These are phyloP conservation scores for Poeciliopsis retropinna DNA, from an alignment of 2,113 vertebrate species.

Conservation along the genomic window DNA sequence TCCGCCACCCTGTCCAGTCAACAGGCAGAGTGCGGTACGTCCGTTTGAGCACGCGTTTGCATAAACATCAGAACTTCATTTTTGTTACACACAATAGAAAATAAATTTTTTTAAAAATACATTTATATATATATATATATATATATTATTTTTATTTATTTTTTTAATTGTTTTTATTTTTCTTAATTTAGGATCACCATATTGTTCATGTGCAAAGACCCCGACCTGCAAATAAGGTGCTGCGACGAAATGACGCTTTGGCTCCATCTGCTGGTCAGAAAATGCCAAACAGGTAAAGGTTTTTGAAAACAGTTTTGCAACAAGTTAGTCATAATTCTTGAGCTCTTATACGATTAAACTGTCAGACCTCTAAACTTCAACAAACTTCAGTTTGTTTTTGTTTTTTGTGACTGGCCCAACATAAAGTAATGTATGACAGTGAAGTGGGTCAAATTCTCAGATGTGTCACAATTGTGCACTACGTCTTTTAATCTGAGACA, in stretches of 20 bases:
- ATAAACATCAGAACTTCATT: background rate
- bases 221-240: slow-evolving; percentile 33
- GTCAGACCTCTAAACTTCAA: background rate
- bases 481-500: background rate
- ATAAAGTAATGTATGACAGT: no score
- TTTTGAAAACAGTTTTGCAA: background rate
- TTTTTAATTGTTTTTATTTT: background rate
- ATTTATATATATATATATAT: no score
- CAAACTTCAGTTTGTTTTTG: no score
- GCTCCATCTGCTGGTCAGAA: slow-evolving; percentile 75
- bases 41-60: background rate
- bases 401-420: no score
- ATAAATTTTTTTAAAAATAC: background rate
- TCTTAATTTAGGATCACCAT: slow-evolving; percentile 42
- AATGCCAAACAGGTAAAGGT: slow-evolving; percentile 60
- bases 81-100: background rate
- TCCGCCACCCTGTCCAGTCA: slow-evolving; percentile 75
- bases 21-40: slow-evolving; percentile 51
- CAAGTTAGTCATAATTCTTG: background rate
- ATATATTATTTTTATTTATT: background rate
- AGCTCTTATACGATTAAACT: background rate
- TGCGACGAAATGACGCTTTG: slow-evolving; percentile 62
- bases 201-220: slow-evolving; percentile 31
- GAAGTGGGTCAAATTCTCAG: no score
- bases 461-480: background rate